These are phyloP conservation scores for Temnothorax ravouxi DNA, from an alignment of 2,888 invertebrate species.

Conservation along the genomic window DNA sequence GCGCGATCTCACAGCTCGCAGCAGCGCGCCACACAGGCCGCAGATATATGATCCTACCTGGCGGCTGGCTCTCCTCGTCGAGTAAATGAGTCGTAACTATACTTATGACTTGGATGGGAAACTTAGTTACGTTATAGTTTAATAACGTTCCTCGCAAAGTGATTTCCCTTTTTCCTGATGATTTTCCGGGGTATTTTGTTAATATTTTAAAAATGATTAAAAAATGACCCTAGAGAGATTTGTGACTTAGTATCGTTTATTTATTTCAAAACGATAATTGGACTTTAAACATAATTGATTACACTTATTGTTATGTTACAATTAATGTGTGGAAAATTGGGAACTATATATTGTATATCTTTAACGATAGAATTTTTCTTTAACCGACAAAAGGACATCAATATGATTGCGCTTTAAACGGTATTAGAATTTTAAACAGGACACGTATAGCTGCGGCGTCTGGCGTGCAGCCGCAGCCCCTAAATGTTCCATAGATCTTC, in stretches of 20 bases:
- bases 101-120: not conserved
- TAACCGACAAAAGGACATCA: not conserved
- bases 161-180: not conserved
- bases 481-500: slow-evolving; percentile 5
- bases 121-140: not conserved
- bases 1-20: slow-evolving; percentile 42
- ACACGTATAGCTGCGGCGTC: not conserved
- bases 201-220: not conserved
- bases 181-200: not conserved
- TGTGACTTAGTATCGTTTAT: not conserved
- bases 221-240: too few relatives aligned
- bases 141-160: not conserved
- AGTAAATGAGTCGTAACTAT: not conserved
- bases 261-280: not conserved
- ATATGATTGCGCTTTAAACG: slow-evolving; percentile 1
- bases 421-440: slow-evolving; percentile 18
- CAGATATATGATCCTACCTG: not conserved
- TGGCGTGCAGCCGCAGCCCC: not conserved
- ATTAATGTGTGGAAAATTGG: not conserved
- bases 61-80: too few relatives aligned
- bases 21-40: not conserved
- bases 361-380: not conserved
- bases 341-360: slow-evolving; percentile 2
- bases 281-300: not conserved
- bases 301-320: not conserved